Conservation (phyloP, 2,797 vertebrate species). For the Gymnoscopelus braueri region DNA sequence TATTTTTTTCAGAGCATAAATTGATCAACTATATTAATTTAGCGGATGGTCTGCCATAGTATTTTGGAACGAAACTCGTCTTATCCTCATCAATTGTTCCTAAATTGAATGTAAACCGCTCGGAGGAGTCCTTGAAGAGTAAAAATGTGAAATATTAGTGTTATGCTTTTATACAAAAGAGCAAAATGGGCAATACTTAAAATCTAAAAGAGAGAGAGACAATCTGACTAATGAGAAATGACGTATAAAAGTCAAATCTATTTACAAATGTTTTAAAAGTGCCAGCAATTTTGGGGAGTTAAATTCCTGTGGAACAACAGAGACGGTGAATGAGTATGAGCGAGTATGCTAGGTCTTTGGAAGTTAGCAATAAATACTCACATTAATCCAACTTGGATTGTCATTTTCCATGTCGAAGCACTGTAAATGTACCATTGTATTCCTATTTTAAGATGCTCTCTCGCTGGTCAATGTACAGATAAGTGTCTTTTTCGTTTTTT, state of each 20-base stretch:
- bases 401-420: slow-evolving; percentile 39
- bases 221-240: slow-evolving; percentile 31
- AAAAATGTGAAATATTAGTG: slow-evolving; percentile 54
- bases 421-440: slow-evolving; percentile 45
- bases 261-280: slow-evolving; percentile 14
- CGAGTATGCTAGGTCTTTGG: slow-evolving; percentile 14
- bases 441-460: slow-evolving; percentile 31
- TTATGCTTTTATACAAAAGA: background rate
- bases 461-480: slow-evolving; percentile 44
- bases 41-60: background rate
- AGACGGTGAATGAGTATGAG: background rate
- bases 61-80: slow-evolving; percentile 19
- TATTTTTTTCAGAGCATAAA: background rate
- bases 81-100: slow-evolving; percentile 7
- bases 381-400: slow-evolving; percentile 26
- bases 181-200: slow-evolving; percentile 21
- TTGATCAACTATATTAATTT: slow-evolving; percentile 2
- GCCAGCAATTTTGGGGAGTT: slow-evolving; percentile 1
- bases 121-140: slow-evolving; percentile 30
- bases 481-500: slow-evolving; percentile 16
- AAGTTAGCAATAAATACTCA: slow-evolving; percentile 62
- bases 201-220: slow-evolving; percentile 28
- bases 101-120: slow-evolving; percentile 48
- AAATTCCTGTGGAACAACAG: slow-evolving; percentile 1
- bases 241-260: background rate